A percentile compares a stretch with the other conserved stretches of the same genome.
Conservation (phyloP, 64 coral and sea anemone genomes). For the Catalaphyllia jardinei region DNA sequence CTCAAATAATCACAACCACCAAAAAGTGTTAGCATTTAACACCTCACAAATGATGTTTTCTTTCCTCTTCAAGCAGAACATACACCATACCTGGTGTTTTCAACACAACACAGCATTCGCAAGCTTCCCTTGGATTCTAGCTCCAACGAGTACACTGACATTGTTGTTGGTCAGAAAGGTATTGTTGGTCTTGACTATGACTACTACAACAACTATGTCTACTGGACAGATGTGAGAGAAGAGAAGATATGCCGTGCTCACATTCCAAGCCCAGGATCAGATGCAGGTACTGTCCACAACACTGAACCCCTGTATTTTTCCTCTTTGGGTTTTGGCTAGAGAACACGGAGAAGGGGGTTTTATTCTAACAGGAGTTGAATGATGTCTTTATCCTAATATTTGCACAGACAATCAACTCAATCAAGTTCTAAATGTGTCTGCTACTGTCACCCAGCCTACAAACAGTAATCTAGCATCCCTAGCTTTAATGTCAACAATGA, state of each 20-base stretch:
- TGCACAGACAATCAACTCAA: no score
- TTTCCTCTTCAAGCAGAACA: background rate
- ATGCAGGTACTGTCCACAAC: background rate
- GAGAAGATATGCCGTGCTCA: constrained; percentile 65
- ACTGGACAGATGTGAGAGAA: constrained; percentile 65
- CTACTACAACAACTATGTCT: constrained; percentile 49
- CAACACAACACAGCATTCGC: constrained; percentile 67
- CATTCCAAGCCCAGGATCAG: constrained; percentile 2
- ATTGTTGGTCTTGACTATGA: constrained; percentile 77
- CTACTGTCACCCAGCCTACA: no score
- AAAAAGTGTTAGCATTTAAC: background rate
- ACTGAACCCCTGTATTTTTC: background rate
- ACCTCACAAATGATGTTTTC: background rate
- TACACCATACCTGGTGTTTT: constrained; percentile 69
- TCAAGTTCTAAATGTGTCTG: no score
- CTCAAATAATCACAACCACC: background rate
- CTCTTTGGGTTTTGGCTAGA: no score
- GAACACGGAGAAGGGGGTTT: no score
- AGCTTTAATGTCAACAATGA: no score
- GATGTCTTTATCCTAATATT: no score
- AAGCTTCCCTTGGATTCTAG: constrained; percentile 38
- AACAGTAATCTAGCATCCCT: no score
- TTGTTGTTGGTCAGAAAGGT: constrained; percentile 52
- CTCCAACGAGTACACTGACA: background rate
- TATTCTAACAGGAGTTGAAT: no score